Evolutionary conservation across 2,797 vertebrate genomes (phyloP).

Genomic region (Onychomys torridus): DNA sequence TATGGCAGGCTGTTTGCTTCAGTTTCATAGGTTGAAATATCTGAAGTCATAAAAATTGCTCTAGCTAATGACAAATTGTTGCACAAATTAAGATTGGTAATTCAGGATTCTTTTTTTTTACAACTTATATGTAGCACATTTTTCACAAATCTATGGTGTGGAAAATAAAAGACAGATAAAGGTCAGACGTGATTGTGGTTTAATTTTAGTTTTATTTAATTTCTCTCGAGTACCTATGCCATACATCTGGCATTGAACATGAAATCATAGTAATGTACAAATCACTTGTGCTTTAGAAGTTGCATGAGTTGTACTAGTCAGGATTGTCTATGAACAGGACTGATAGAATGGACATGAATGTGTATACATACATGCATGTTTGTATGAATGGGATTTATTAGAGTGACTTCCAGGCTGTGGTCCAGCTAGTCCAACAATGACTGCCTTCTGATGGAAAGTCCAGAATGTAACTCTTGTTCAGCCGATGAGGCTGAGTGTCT

Average conservation of each 20-base stretch:
- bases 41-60: neutral
- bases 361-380: neutral
- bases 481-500: neutral
- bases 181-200: neutral
- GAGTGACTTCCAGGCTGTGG: too few relatives aligned
- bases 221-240: too few relatives aligned
- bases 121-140: neutral
- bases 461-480: neutral
- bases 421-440: neutral
- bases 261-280: neutral
- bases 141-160: neutral
- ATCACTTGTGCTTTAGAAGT: neutral
- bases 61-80: neutral
- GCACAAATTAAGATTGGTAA: neutral
- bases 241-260: neutral
- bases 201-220: neutral
- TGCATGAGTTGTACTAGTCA: neutral
- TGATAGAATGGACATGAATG: neutral
- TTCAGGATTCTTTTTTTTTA: neutral
- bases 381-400: neutral
- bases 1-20: neutral
- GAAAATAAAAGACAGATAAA: neutral
- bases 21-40: neutral
- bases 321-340: neutral
- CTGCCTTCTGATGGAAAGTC: neutral